Evolutionary conservation across 1,140 invertebrate genomes (phyloP).

Genomic region (Euura lappo): DNA sequence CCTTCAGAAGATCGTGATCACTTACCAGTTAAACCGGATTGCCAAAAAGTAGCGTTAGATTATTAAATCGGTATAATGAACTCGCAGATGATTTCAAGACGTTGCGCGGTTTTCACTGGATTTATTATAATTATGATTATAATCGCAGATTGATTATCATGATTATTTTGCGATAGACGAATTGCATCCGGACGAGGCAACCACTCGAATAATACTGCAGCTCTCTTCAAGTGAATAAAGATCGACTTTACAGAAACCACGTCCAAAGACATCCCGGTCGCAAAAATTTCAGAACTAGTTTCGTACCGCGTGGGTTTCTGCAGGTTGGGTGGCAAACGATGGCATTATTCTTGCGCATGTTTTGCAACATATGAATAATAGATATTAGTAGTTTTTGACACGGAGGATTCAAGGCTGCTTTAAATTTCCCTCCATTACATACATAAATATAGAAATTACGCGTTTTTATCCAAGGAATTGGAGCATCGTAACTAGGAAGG

Average conservation of each 20-base stretch:
- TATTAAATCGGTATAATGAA: too few species aligned
- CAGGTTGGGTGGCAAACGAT: background rate
- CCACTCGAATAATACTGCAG: background rate
- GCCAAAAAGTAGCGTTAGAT: too few species aligned
- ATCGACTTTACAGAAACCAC: background rate
- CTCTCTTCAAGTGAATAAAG: background rate
- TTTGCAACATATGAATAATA: too few species aligned
- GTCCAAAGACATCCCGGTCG: background rate
- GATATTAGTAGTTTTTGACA: too few species aligned
- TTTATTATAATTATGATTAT: too few species aligned
- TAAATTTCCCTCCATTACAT: background rate
- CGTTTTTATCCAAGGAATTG: background rate
- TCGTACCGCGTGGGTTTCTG: background rate
- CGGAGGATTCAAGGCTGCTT: too few species aligned
- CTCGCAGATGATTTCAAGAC: too few species aligned
- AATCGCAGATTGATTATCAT: too few species aligned
- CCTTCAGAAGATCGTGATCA: too few species aligned
- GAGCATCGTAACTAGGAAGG: background rate
- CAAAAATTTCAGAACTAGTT: conserved; percentile 3
- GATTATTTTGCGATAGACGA: too few species aligned
- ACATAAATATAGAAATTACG: background rate
- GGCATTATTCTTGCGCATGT: background rate
- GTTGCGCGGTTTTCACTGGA: too few species aligned
- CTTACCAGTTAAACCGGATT: too few species aligned
- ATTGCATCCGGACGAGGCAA: background rate